phyloP scores from a whole-genome alignment of 2,888 invertebrate genomes.

The Phyto melanocephala region DNA sequence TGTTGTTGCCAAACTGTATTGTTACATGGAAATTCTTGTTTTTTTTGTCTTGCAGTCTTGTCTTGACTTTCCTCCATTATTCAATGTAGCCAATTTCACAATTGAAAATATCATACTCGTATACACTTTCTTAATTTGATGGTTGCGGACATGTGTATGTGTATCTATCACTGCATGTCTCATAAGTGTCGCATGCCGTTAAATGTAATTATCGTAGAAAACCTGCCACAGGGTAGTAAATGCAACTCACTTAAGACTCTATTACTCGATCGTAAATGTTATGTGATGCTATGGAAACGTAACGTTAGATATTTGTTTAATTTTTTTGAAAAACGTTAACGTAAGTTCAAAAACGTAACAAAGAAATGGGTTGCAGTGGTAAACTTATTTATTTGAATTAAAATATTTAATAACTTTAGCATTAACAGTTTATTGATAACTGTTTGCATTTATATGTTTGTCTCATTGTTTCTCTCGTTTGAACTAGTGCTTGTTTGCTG shows the following conservation, averaged over 20 bases:
- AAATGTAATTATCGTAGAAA: constrained; percentile 57
- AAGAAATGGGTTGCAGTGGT: too few relatives aligned
- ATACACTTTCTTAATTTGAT: neutral
- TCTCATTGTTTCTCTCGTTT: too few relatives aligned
- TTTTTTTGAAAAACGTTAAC: too few relatives aligned
- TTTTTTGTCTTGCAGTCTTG: constrained; percentile 15
- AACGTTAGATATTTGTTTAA: too few relatives aligned
- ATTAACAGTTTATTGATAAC: too few relatives aligned
- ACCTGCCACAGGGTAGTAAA: constrained; percentile 51
- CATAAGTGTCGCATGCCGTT: constrained; percentile 57
- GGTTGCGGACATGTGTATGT: neutral
- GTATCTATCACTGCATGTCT: constrained; percentile 50
- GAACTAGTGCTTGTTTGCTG: too few relatives aligned
- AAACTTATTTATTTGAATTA: too few relatives aligned
- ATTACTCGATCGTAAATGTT: too few relatives aligned
- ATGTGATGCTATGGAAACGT: too few relatives aligned
- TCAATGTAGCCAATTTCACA: neutral
- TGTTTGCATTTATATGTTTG: too few relatives aligned
- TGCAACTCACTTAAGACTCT: constrained; percentile 15
- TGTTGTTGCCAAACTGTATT: constrained; percentile 17
- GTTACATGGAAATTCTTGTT: constrained; percentile 15
- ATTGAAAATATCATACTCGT: neutral
- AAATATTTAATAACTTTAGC: too few relatives aligned
- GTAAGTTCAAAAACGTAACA: too few relatives aligned
- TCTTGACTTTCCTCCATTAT: neutral